A percentile compares a stretch with the other conserved stretches of the same genome.
These are phyloP conservation scores for Apotomis turbidana DNA, from an alignment of 2,888 invertebrate species.

Conservation along the genomic window DNA sequence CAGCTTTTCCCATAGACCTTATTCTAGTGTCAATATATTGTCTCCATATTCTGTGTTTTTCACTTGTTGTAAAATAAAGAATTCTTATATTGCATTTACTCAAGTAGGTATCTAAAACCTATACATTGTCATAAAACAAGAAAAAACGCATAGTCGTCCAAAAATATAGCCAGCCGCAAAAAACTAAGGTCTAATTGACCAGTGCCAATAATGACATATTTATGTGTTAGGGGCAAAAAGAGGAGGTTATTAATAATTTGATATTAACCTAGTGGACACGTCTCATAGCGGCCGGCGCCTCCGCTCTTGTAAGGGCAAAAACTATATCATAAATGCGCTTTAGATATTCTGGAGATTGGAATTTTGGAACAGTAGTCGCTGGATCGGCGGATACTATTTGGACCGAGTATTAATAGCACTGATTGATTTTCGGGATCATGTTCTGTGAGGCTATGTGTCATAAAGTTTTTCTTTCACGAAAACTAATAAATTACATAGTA, in stretches of 20 bases:
- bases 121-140: background rate
- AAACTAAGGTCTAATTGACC: slow-evolving; percentile 64
- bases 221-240: slow-evolving; percentile 63
- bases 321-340: slow-evolving; percentile 64
- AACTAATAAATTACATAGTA: no score
- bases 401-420: background rate
- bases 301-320: slow-evolving; percentile 68
- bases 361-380: slow-evolving; percentile 57
- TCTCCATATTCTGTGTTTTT: no score
- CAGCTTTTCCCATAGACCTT: no score
- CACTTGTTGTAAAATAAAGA: no score
- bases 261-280: slow-evolving; percentile 68
- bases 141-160: slow-evolving; percentile 15
- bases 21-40: no score
- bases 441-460: no score
- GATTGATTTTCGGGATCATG: no score
- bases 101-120: background rate
- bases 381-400: slow-evolving; percentile 46
- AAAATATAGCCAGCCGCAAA: slow-evolving; percentile 21
- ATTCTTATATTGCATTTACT: no score
- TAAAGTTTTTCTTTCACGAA: no score
- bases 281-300: slow-evolving; percentile 74
- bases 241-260: slow-evolving; percentile 71
- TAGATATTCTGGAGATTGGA: slow-evolving; percentile 58
- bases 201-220: slow-evolving; percentile 80